phyloP scores from a whole-genome alignment of 2,888 invertebrate species.

The Spilarctia lutea region DNA sequence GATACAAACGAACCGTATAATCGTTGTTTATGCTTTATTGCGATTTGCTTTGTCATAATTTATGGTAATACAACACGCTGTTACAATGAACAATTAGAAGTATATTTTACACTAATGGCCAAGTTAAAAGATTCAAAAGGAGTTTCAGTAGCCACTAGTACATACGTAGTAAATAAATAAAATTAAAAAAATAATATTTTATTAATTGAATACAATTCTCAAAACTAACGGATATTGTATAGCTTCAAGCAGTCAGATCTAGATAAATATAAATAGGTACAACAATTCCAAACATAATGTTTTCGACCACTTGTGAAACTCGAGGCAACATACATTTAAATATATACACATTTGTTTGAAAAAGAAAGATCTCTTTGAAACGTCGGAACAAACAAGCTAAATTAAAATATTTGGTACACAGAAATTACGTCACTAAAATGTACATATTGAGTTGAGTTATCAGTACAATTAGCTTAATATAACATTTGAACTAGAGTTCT shows the following conservation, averaged over 20 bases:
- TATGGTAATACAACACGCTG: conserved; percentile 8
- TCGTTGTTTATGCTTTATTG: conserved; percentile 51
- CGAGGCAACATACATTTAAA: conserved; percentile 3
- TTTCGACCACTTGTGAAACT: conserved; percentile 23
- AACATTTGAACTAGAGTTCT: background rate
- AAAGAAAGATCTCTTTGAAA: conserved; percentile 11
- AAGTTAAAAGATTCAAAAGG: too few species aligned
- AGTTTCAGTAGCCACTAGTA: too few species aligned
- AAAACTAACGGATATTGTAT: conserved; percentile 27
- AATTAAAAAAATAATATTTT: too few species aligned
- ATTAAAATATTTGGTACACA: conserved; percentile 12
- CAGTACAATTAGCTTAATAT: background rate
- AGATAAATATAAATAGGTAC: conserved; percentile 29
- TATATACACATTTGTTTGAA: conserved; percentile 15
- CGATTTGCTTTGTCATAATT: conserved; percentile 22
- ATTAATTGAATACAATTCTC: background rate
- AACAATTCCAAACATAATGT: conserved; percentile 21
- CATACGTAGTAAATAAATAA: too few species aligned
- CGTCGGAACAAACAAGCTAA: conserved; percentile 21
- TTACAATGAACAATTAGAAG: conserved; percentile 10
- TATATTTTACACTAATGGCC: too few species aligned
- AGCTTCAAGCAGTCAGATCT: conserved; percentile 22
- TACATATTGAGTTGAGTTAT: background rate
- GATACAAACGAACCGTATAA: conserved; percentile 50
- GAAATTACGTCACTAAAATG: background rate